phyloP scores from a whole-genome alignment of 2,113 vertebrate species.

The Menidia beryllina region DNA sequence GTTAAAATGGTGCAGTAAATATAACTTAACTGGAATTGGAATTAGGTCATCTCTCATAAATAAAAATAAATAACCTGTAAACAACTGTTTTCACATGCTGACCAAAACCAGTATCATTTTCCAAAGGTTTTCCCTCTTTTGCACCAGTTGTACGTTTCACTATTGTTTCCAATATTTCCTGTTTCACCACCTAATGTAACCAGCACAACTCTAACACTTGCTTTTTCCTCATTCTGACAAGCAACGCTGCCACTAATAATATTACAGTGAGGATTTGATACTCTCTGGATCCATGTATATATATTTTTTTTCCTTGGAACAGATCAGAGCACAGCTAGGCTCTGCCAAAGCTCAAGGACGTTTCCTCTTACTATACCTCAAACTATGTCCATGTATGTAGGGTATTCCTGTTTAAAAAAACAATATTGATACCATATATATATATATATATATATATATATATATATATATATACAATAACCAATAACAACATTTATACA shows the following conservation, averaged over 20 bases:
- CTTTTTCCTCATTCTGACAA: conserved; percentile 13
- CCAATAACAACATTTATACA: no score
- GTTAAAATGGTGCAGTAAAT: no score
- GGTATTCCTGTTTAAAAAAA: no score
- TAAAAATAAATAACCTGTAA: not conserved
- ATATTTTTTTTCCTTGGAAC: conserved; percentile 27
- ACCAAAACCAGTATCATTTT: no score
- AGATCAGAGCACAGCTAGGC: conserved; percentile 40
- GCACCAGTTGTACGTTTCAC: not conserved
- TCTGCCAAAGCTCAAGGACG: conserved; percentile 20
- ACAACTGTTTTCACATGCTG: not conserved
- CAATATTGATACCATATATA: no score
- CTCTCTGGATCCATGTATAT: conserved; percentile 40
- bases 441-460: no score
- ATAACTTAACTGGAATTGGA: no score
- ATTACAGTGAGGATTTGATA: conserved; percentile 53
- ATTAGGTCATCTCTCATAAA: not conserved
- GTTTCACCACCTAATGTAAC: conserved; percentile 39
- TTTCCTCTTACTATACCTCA: not conserved
- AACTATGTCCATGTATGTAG: not conserved
- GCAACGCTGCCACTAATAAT: conserved; percentile 42
- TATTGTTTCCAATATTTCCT: conserved; percentile 9
- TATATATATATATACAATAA: no score
- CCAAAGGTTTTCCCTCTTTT: not conserved
- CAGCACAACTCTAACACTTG: conserved; percentile 4